A percentile compares a stretch with the other conserved stretches of the same genome.
Evolutionary conservation across 2,113 vertebrate species (phyloP).

Genomic region (Myotis lucifugus): DNA sequence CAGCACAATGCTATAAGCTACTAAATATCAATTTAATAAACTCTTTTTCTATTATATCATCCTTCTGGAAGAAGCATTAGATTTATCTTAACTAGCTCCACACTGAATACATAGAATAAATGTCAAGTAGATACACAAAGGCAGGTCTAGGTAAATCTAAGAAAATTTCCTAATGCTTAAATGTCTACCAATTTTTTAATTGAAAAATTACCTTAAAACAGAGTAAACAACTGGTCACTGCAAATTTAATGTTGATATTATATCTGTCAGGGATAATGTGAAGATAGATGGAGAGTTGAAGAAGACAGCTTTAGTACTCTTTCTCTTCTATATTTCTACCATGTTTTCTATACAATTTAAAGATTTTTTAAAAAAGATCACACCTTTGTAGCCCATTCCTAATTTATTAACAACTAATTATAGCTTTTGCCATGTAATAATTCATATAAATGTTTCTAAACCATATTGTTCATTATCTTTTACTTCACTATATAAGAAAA

Average conservation of each 20-base stretch:
- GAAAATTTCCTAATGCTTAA: background rate
- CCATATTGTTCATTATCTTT: constrained; percentile 29
- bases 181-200: background rate
- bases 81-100: background rate
- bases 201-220: background rate
- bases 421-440: background rate
- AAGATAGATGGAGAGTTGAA: background rate
- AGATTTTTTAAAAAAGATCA: background rate
- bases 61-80: background rate
- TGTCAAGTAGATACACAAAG: background rate
- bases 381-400: background rate
- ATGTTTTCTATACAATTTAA: background rate
- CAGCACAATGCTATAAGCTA: background rate
- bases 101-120: background rate
- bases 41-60: background rate
- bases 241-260: constrained; percentile 3
- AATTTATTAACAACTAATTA: background rate
- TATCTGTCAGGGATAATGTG: background rate
- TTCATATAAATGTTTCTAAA: background rate
- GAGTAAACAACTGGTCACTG: background rate
- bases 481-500: constrained; percentile 36
- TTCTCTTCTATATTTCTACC: background rate
- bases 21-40: background rate
- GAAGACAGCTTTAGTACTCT: background rate
- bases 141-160: background rate